Base-by-base conservation (phyloP, 2,113 vertebrate genomes). In the Patagioenas fasciata region DNA sequence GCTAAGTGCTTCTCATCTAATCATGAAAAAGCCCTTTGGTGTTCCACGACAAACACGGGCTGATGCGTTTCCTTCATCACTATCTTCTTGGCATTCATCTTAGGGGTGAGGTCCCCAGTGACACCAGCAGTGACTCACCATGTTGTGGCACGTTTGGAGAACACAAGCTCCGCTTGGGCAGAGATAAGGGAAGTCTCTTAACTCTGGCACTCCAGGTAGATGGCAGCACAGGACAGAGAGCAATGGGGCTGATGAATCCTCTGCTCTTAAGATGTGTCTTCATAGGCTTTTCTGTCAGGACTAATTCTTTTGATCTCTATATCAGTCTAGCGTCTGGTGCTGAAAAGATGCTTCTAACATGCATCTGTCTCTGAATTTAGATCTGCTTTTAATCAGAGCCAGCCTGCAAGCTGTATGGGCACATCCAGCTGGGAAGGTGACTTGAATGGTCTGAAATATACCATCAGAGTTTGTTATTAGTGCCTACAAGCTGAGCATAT, bases 101-200 rank as follows among this genome's bases (percentile, higher is more conserved):
- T 31, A 50, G 29, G 32, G 40, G 3, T 51, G 24, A 77, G 10
- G 4, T n/a, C 40, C 24, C 11, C 16, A 24, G 31, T 31, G 28
- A 57, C 18, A 61, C 3, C 17, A 61, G 17, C 32, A 66, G 21
- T 9, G 9, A 29, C 40, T 73, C 67, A n/a, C 6, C 24, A 1
- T 18, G 7, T 8, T 32, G 11, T 54, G 19, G 28, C 10, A 13
- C 0, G 0, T 48, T 56, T 85, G 53, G 44, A 36, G 32, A 88
- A 15, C 25, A 19, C 11, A 44, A 13, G 9, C 5, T 6, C 6
- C 40, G 15, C 16, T 24, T 44, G 21, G 29, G 4, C 32, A 64
- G 23, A 15, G 12, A 32, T 53, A 32, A 10, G 13, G 23, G 28
- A 93, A 2, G 62, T 65, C 56, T 51, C 34, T 36, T 42, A 48